phyloP scores from a whole-genome alignment of 1,140 invertebrate species.

The Drosophila malerkotliana region DNA sequence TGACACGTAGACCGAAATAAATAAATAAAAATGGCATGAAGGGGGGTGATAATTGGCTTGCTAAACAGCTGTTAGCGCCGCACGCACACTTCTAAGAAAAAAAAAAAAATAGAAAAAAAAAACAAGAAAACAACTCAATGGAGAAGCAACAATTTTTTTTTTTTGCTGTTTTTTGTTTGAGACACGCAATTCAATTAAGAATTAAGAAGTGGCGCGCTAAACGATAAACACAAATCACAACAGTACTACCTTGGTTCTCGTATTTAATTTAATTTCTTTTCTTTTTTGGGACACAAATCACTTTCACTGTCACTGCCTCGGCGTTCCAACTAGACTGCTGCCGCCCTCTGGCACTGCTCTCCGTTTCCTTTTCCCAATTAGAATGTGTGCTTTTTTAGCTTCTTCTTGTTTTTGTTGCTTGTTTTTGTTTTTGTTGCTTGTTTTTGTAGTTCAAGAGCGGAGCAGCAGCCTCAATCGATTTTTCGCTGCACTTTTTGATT shows the following conservation, averaged over 20 bases:
- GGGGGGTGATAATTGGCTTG: slow-evolving; percentile 40
- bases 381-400: not conserved
- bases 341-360: not conserved
- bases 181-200: slow-evolving; percentile 69
- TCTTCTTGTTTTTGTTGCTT: slow-evolving; percentile 1
- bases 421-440: not conserved
- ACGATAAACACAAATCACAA: slow-evolving; percentile 46
- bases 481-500: slow-evolving; percentile 37
- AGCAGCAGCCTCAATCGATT: slow-evolving; percentile 52
- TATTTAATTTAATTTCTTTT: not conserved
- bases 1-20: slow-evolving; percentile 24
- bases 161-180: slow-evolving; percentile 18
- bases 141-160: slow-evolving; percentile 26
- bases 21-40: not conserved
- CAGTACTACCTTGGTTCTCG: slow-evolving; percentile 1
- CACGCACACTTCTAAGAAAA: slow-evolving; percentile 13
- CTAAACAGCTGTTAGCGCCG: slow-evolving; percentile 55
- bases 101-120: slow-evolving; percentile 10
- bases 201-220: slow-evolving; percentile 44
- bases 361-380: slow-evolving; percentile 6
- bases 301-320: slow-evolving; percentile 27
- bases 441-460: slow-evolving; percentile 57
- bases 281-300: slow-evolving; percentile 49
- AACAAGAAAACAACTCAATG: slow-evolving; percentile 4
- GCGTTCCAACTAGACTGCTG: slow-evolving; percentile 31